A percentile compares a stretch with the other conserved stretches of the same genome.
Conservation (phyloP, 2,888 invertebrate species). For the Neoitamus cyanurus region DNA sequence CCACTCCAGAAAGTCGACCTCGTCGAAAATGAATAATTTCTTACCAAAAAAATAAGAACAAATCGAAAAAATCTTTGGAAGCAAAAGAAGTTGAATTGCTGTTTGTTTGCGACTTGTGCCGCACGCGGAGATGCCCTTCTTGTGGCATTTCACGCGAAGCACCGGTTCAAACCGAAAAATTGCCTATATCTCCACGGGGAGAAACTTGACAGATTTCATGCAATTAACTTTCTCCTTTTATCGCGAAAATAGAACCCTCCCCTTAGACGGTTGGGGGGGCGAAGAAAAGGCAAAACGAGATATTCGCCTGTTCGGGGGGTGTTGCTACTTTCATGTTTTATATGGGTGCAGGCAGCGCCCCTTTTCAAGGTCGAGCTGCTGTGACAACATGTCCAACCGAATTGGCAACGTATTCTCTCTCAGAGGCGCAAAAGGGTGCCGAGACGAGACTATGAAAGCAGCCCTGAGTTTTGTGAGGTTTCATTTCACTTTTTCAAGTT, state of each 20-base stretch:
- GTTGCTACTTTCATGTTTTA: background rate
- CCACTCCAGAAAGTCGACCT: background rate
- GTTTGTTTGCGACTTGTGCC: background rate
- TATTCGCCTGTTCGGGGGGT: background rate
- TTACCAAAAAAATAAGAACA: background rate
- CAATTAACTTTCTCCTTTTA: constrained; percentile 21
- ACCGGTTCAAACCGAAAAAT: background rate
- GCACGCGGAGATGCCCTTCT: background rate
- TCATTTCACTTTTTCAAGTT: background rate
- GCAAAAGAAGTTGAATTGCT: background rate
- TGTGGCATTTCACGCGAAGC: background rate
- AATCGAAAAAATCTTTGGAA: background rate
- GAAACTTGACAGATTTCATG: constrained; percentile 25
- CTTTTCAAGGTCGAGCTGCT: constrained; percentile 8
- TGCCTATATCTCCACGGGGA: background rate
- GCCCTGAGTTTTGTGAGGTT: background rate
- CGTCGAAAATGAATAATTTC: background rate
- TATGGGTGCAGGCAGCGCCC: background rate
- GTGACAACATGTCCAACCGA: background rate
- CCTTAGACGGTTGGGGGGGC: background rate
- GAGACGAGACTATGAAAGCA: background rate
- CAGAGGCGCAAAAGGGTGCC: background rate
- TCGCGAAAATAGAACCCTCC: background rate
- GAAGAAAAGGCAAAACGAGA: background rate
- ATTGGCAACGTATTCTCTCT: background rate